Conservation (phyloP, 1,140 invertebrate species). For the Papilio polyxenes region DNA sequence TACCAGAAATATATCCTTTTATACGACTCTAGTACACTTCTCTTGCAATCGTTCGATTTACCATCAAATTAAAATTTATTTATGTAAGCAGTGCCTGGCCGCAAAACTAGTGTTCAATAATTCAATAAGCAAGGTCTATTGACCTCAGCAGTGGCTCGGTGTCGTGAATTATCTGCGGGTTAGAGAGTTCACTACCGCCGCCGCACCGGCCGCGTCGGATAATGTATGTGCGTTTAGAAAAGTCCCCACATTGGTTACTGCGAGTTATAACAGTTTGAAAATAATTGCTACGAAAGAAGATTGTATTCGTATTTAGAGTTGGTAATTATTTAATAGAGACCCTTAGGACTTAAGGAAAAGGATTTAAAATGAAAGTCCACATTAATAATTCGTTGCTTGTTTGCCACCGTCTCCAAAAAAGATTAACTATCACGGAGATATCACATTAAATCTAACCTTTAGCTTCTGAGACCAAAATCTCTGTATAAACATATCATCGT, state of each 20-base stretch:
- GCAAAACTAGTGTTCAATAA: slow-evolving; percentile 41
- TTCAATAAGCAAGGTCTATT: slow-evolving; percentile 33
- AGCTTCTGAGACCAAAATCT: too few relatives aligned
- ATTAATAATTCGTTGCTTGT: too few relatives aligned
- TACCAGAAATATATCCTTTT: too few relatives aligned
- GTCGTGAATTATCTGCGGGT: slow-evolving; percentile 43
- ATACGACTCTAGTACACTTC: neutral
- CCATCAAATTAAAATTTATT: neutral
- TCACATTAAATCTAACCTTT: too few relatives aligned
- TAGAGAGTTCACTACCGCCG: slow-evolving; percentile 48
- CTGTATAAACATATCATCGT: too few relatives aligned
- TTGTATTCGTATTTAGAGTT: neutral
- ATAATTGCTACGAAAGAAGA: neutral
- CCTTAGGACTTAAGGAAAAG: neutral
- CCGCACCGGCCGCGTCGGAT: neutral
- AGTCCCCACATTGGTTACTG: neutral
- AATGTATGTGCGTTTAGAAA: slow-evolving; percentile 10
- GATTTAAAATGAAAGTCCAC: too few relatives aligned
- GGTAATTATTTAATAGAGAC: neutral
- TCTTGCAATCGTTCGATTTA: neutral
- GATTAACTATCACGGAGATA: too few relatives aligned
- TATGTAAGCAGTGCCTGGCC: neutral
- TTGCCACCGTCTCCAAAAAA: too few relatives aligned
- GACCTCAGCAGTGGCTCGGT: slow-evolving; percentile 27
- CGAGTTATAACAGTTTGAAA: neutral